phyloP scores from a whole-genome alignment of 2,113 vertebrate genomes.

The Fregata magnificens region DNA sequence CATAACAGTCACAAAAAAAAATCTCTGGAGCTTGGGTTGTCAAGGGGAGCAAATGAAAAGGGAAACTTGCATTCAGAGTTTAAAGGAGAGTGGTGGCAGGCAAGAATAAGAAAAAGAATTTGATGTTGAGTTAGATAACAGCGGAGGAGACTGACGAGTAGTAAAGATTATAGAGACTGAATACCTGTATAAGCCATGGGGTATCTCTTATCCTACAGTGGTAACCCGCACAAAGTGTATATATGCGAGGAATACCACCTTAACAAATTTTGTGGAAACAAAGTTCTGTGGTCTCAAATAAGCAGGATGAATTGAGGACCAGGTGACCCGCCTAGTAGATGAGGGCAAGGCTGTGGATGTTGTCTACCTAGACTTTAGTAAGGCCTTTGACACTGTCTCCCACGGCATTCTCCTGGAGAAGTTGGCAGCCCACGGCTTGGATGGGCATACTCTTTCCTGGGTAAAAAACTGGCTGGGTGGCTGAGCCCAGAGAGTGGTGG shows the following conservation, averaged over 20 bases:
- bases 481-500: too few species aligned
- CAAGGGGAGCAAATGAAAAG: background rate
- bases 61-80: background rate
- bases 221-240: background rate
- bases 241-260: background rate
- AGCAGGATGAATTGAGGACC: background rate
- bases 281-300: background rate
- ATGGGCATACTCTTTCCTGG: too few species aligned
- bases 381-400: too few species aligned
- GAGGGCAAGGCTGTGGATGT: too few species aligned
- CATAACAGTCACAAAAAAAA: background rate
- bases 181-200: background rate
- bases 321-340: too few species aligned
- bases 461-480: too few species aligned
- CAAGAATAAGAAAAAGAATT: background rate
- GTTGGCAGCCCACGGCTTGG: too few species aligned
- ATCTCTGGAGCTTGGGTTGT: background rate
- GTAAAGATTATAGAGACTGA: background rate
- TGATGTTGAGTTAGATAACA: background rate
- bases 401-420: too few species aligned
- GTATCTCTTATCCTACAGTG: background rate
- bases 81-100: background rate
- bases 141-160: background rate
- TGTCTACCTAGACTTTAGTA: too few species aligned
- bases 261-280: background rate